phyloP scores from a whole-genome alignment of 2,888 invertebrate species.

The Acanthopleura granulata region DNA sequence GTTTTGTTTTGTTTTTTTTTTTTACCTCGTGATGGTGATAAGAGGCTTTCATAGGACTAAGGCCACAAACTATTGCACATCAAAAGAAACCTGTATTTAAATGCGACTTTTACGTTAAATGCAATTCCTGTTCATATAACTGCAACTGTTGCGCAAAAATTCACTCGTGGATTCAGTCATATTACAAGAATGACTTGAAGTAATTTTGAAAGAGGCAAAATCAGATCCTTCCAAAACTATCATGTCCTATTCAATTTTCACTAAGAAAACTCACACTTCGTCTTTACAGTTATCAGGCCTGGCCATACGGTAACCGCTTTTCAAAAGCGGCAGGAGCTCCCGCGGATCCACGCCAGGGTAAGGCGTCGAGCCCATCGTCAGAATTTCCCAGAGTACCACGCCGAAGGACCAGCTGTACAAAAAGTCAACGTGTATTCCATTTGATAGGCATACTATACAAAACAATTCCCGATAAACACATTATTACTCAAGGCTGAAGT shows the following conservation, averaged over 20 bases:
- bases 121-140: not conserved
- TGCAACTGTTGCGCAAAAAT: not conserved
- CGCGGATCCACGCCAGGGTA: constrained; percentile 82
- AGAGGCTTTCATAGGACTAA: too few species aligned
- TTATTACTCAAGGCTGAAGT: too few species aligned
- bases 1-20: not conserved
- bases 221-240: too few species aligned
- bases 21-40: too few species aligned
- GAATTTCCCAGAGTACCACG: constrained; percentile 87
- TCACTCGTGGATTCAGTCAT: not conserved
- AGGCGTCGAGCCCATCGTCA: constrained; percentile 85
- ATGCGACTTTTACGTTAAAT: not conserved
- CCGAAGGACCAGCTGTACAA: constrained; percentile 86
- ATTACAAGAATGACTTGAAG: too few species aligned
- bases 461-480: too few species aligned
- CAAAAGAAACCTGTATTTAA: not conserved
- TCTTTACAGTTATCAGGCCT: constrained; percentile 81
- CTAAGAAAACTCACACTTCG: constrained; percentile 78
- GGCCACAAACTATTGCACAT: not conserved
- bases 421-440: not conserved
- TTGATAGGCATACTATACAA: too few species aligned
- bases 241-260: too few species aligned
- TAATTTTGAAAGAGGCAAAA: too few species aligned
- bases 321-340: constrained; percentile 78
- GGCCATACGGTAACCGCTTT: constrained; percentile 85